Percentiles rank a stretch among this genome's conserved stretches.
These are phyloP conservation scores for Siderastrea siderea DNA, from an alignment of 92 coral and sea anemone genomes.

Conservation along the genomic window DNA sequence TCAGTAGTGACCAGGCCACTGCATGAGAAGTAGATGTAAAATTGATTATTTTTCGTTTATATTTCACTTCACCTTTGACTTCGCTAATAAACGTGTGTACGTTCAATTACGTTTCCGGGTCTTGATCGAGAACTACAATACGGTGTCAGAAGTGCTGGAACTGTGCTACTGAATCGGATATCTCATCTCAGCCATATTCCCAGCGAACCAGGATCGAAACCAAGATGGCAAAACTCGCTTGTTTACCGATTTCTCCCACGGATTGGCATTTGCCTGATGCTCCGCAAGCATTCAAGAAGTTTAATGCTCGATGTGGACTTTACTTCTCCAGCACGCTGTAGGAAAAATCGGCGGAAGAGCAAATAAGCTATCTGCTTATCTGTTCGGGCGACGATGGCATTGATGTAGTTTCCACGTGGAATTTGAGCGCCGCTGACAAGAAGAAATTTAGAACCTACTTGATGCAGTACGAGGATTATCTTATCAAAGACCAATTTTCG, in stretches of 20 bases:
- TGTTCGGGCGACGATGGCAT: conserved; percentile 67
- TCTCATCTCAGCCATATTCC: not conserved
- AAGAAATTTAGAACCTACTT: conserved; percentile 69
- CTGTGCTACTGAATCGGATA: no score
- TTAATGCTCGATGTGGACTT: conserved; percentile 68
- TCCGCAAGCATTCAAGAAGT: conserved; percentile 70
- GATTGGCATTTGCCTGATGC: conserved; percentile 73
- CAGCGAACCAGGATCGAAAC: not conserved
- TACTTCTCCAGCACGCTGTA: conserved; percentile 71
- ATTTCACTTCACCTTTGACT: no score
- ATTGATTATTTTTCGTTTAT: no score
- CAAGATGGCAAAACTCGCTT: conserved; percentile 55
- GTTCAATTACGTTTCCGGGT: no score
- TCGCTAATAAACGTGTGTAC: no score
- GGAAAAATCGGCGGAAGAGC: conserved; percentile 48
- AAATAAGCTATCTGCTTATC: conserved; percentile 53
- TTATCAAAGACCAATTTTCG: conserved; percentile 73
- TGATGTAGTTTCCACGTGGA: conserved; percentile 57
- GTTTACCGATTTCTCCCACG: conserved; percentile 69
- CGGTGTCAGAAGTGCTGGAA: no score
- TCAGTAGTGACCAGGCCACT: no score
- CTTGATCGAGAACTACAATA: no score
- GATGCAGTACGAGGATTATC: conserved; percentile 69
- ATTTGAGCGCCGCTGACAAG: conserved; percentile 33
- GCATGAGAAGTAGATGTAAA: no score